Evolutionary conservation across 2,113 vertebrate species (phyloP).

Genomic region (Saccopteryx bilineata): DNA sequence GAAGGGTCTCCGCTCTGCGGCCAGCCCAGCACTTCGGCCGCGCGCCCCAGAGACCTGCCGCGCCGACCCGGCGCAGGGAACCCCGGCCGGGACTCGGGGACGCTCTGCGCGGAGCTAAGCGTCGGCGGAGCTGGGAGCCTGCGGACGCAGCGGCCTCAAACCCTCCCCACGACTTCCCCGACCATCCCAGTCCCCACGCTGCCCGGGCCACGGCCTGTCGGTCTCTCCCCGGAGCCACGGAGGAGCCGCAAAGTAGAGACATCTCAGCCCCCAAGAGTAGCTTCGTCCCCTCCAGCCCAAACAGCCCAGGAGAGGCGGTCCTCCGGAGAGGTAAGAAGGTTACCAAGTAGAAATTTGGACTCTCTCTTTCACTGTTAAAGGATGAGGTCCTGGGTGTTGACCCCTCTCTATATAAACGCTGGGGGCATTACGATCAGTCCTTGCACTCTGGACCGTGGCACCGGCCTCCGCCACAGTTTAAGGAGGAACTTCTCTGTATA

Average conservation of each 20-base stretch:
- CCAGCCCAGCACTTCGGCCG: neutral
- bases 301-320: neutral
- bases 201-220: neutral
- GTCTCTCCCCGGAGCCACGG: neutral
- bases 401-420: conserved; percentile 70
- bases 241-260: neutral
- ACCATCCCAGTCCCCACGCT: no score
- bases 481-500: conserved; percentile 66
- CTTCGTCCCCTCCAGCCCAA: neutral
- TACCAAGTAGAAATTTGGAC: neutral
- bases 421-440: conserved; percentile 51
- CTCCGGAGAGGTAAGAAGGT: neutral
- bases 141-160: neutral
- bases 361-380: neutral
- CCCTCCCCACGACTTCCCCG: neutral
- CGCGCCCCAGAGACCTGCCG: neutral
- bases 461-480: conserved; percentile 41
- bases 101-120: neutral
- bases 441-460: neutral
- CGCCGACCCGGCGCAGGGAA: neutral
- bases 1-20: rapidly evolving
- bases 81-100: neutral
- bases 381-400: conserved; percentile 2
- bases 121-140: neutral
- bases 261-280: neutral